Base-by-base conservation (phyloP, 2,888 invertebrate species). In the Frankliniella intonsa region DNA sequence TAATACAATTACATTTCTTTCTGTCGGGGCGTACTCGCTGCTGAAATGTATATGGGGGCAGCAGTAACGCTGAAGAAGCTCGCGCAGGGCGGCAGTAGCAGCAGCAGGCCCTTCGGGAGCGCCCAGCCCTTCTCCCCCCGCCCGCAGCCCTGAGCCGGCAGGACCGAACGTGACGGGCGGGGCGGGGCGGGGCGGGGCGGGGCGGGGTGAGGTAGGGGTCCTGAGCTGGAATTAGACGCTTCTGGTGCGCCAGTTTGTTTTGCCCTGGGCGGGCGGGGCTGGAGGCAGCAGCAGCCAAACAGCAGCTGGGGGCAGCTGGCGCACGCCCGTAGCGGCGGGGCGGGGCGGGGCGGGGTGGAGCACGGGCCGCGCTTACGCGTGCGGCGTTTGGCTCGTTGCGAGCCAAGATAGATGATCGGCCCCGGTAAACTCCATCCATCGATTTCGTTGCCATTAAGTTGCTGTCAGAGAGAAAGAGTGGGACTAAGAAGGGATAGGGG, bases 341-440 rank as follows among this genome's bases (percentile, higher is more conserved):
- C 0, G 14, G 62, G 62, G 62, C 14, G 14, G 62, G 62, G 55
- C 55, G 55, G 55, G 12, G 62, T 62, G 7, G 19, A 62, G 19
- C 62, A 11, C 62, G 12, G n/a, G 5, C 62, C 7, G 14, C 62
- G 62, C 62, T 14, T 17, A 17, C 62, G 62, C 62, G 62, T 55
- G 65, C 65, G 19, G 65, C 65, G 69, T 22, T 0, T 55, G 55
- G 22, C 69, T 12, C 25, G 22, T 38, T 38, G 38, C 38, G 38
- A 38, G 69, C 69, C 25, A 76, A 76, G 69, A 76, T 76, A 76
- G 69, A 76, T 76, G 69, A 76, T 76, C 25, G 69, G 22, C 38
- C 38, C 38, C 38, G 38, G 38, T 38, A 38, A 76, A 76, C 69
- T 76, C 69, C 69, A 76, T 76, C 69, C 22, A 76, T 76, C 69